Conservation (phyloP, 2,888 invertebrate genomes). For the Drosophila colorata region DNA sequence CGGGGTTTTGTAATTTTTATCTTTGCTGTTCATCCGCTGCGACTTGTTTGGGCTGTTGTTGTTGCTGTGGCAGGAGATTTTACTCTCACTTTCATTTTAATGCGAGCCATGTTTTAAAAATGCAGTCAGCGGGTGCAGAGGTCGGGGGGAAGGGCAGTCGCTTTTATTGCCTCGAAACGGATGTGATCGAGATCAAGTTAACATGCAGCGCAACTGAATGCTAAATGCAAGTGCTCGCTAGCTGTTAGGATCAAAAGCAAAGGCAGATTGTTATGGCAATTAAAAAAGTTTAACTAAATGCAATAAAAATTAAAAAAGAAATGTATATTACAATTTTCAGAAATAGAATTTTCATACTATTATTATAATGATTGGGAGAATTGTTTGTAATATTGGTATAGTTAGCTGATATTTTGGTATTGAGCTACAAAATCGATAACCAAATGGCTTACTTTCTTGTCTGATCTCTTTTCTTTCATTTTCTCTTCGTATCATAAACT, state of each 20-base stretch:
- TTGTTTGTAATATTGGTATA: too few species aligned
- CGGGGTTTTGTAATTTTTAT: slow-evolving; percentile 24
- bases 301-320: too few species aligned
- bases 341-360: too few species aligned
- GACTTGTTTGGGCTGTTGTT: slow-evolving; percentile 42
- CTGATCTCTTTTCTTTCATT: too few species aligned
- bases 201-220: neutral
- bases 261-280: neutral
- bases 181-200: slow-evolving; percentile 32
- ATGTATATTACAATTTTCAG: too few species aligned
- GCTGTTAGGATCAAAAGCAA: too few species aligned
- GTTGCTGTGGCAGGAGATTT: slow-evolving; percentile 41
- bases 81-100: slow-evolving; percentile 65
- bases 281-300: neutral
- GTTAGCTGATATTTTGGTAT: too few species aligned
- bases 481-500: too few species aligned
- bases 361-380: too few species aligned
- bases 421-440: too few species aligned
- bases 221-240: neutral
- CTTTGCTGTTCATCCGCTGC: slow-evolving; percentile 5
- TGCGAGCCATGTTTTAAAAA: slow-evolving; percentile 20
- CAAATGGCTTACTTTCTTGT: too few species aligned
- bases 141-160: slow-evolving; percentile 7
- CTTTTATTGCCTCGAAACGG: slow-evolving; percentile 42
- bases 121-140: slow-evolving; percentile 6